These are phyloP conservation scores for Parus major DNA, from an alignment of 2,113 vertebrate genomes.

Conservation along the genomic window DNA sequence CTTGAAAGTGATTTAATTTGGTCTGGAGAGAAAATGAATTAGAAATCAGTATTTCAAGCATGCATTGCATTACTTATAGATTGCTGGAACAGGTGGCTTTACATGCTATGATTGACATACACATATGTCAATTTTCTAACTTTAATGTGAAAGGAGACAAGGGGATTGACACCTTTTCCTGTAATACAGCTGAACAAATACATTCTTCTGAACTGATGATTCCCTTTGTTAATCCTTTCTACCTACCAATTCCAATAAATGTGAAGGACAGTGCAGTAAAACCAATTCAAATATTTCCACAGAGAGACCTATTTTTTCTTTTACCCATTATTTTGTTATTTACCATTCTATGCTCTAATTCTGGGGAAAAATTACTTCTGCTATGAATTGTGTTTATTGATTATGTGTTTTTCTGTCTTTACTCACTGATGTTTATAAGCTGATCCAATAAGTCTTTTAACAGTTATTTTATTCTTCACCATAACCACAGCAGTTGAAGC, in stretches of 20 bases:
- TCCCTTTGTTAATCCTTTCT: background rate
- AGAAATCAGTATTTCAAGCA: background rate
- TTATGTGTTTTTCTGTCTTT: background rate
- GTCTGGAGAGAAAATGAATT: background rate
- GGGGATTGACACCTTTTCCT: background rate
- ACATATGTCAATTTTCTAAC: background rate
- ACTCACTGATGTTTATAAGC: background rate
- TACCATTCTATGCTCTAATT: background rate
- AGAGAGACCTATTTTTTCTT: background rate
- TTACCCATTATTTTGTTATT: background rate
- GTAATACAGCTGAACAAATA: background rate
- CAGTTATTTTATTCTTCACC: background rate
- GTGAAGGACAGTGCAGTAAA: background rate
- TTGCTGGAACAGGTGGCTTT: background rate
- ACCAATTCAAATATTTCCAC: background rate
- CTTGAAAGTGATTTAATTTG: background rate
- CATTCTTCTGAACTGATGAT: background rate
- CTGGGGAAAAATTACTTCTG: background rate
- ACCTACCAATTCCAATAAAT: background rate
- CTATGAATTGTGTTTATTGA: background rate
- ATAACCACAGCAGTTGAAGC: background rate
- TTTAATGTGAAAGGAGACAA: background rate
- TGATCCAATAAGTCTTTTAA: background rate
- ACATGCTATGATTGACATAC: background rate
- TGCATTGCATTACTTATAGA: rapidly evolving